Evolutionary conservation across 2,797 vertebrate species (phyloP).

Genomic region (Pseudochaenichthys georgianus): DNA sequence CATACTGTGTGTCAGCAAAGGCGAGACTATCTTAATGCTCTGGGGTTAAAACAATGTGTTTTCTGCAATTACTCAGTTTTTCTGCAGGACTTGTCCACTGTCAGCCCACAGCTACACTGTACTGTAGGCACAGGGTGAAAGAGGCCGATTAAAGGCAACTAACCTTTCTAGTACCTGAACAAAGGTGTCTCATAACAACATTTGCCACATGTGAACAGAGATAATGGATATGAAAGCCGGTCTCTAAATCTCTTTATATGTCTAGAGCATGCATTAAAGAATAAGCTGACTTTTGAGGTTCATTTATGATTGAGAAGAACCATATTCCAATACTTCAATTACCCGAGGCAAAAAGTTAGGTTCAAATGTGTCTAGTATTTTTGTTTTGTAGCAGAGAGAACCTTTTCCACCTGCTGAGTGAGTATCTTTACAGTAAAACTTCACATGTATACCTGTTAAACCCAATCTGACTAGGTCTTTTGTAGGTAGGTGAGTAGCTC

Average conservation of each 20-base stretch:
- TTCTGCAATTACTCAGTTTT: constrained; percentile 60
- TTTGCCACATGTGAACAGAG: constrained; percentile 21
- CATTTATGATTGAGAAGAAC: not conserved
- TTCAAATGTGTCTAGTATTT: not conserved
- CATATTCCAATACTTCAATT: not conserved
- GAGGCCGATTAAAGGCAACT: constrained; percentile 48
- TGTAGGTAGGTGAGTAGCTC: constrained; percentile 12
- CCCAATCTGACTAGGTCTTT: constrained; percentile 9
- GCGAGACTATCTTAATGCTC: constrained; percentile 50
- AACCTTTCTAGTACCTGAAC: constrained; percentile 56
- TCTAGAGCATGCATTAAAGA: constrained; percentile 7
- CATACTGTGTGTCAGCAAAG: constrained; percentile 53
- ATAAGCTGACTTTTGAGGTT: not conserved
- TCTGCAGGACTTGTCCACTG: constrained; percentile 32
- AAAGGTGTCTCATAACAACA: constrained; percentile 42
- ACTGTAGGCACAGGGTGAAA: constrained; percentile 11
- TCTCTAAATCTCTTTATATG: too few relatives aligned
- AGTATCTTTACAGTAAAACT: constrained; percentile 16
- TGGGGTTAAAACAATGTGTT: constrained; percentile 56
- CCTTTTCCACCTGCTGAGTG: not conserved
- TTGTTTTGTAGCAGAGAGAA: not conserved
- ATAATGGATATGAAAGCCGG: constrained; percentile 21
- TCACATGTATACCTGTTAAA: constrained; percentile 22
- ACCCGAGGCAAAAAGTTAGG: not conserved
- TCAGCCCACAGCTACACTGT: constrained; percentile 20